Evolutionary conservation across 35 echinoderm and acorn worm species (phyloP).

Genomic region (Hemicentrotus pulcherrimus): DNA sequence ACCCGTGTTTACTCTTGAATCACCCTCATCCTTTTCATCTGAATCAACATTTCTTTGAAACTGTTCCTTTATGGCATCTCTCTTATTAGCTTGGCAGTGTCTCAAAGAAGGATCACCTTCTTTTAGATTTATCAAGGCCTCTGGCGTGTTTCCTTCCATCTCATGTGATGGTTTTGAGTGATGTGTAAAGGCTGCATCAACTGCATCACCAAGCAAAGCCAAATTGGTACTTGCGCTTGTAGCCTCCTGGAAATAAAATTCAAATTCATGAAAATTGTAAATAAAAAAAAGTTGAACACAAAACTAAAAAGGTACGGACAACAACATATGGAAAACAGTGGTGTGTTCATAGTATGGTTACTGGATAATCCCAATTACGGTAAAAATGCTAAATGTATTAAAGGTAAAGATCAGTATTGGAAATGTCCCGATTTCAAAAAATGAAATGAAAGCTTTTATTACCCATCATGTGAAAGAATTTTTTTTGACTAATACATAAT

Average conservation of each 20-base stretch:
- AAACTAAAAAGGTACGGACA: too few species aligned
- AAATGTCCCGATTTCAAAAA: too few species aligned
- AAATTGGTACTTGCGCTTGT: neutral
- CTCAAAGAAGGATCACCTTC: neutral
- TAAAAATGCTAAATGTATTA: too few species aligned
- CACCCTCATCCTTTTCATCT: neutral
- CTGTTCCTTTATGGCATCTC: neutral
- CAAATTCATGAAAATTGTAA: neutral
- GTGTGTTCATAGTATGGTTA: too few species aligned
- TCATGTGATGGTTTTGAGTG: neutral
- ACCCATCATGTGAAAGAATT: too few species aligned
- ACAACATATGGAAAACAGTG: too few species aligned
- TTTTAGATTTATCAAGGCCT: neutral
- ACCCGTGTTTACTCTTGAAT: neutral
- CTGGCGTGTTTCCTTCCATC: neutral
- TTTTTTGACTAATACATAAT: too few species aligned
- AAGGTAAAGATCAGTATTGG: too few species aligned
- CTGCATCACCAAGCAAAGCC: neutral
- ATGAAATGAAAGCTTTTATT: too few species aligned
- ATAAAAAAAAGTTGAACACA: too few species aligned
- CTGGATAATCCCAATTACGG: too few species aligned
- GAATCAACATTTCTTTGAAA: conserved; percentile 13
- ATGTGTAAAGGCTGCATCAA: neutral
- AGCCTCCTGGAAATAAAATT: neutral
- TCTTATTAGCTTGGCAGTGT: neutral